Evolutionary conservation across 2,797 vertebrate species (phyloP).

Genomic region (Vireo griseus): DNA sequence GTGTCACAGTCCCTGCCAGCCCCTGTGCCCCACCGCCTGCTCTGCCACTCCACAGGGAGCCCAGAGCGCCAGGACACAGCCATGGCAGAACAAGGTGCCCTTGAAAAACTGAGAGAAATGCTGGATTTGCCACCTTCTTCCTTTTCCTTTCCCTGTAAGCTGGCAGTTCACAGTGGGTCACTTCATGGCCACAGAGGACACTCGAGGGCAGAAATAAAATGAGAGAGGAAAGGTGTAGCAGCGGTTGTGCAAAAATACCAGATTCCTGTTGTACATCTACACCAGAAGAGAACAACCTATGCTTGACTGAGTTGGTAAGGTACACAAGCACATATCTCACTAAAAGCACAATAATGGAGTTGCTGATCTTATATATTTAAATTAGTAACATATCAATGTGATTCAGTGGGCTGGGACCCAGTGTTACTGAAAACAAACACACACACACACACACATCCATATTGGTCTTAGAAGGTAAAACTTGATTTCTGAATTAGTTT

Average conservation of each 20-base stretch:
- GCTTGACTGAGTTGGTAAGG: background rate
- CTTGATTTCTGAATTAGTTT: background rate
- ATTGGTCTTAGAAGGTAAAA: background rate
- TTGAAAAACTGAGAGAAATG: background rate
- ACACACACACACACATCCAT: background rate
- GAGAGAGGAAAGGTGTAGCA: background rate
- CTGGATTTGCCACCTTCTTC: background rate
- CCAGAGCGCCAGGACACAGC: rapidly evolving
- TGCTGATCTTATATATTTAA: background rate
- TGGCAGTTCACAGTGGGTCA: background rate
- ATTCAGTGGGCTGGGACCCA: background rate
- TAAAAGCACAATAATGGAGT: background rate
- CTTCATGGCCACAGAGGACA: background rate
- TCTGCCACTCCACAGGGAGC: background rate
- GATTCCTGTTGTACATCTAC: background rate
- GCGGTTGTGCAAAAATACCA: background rate
- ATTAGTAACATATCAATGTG: rapidly evolving
- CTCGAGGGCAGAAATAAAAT: background rate
- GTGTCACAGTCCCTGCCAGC: background rate
- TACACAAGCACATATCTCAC: background rate
- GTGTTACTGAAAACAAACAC: background rate
- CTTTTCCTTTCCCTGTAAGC: background rate
- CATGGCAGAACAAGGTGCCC: background rate
- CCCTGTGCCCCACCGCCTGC: rapidly evolving
- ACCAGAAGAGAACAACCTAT: background rate